Conservation (phyloP, 1,140 invertebrate genomes). For the Hirudo medicinalis region DNA sequence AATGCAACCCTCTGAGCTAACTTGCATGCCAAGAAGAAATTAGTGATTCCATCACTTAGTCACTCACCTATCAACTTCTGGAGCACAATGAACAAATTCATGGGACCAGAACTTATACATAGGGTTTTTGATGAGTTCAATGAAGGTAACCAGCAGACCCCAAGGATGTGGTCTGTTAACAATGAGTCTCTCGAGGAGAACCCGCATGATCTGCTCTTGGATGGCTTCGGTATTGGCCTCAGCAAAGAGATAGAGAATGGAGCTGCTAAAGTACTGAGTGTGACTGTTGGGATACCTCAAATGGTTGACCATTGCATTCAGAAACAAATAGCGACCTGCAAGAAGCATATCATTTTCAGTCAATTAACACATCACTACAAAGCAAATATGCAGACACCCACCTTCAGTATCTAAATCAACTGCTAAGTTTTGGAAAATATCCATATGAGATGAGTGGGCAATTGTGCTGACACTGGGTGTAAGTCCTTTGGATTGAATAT, state of each 20-base stretch:
- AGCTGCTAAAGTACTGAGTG: slow-evolving; percentile 97
- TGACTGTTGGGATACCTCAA: slow-evolving; percentile 96
- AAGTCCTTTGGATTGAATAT: slow-evolving; percentile 54
- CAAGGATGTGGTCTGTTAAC: slow-evolving; percentile 97
- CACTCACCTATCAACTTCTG: slow-evolving; percentile 85
- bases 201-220: slow-evolving; percentile 64
- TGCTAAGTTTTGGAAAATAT: slow-evolving; percentile 96
- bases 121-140: slow-evolving; percentile 95
- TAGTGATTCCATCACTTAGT: not conserved
- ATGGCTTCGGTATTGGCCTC: slow-evolving; percentile 94
- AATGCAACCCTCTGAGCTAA: no score
- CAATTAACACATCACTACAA: not conserved
- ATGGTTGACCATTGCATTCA: slow-evolving; percentile 97
- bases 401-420: slow-evolving; percentile 95
- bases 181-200: slow-evolving; percentile 86
- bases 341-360: not conserved
- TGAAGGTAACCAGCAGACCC: slow-evolving; percentile 96
- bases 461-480: slow-evolving; percentile 90
- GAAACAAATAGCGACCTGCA: slow-evolving; percentile 71
- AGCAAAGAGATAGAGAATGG: slow-evolving; percentile 88
- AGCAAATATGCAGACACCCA: slow-evolving; percentile 23
- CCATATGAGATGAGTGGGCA: slow-evolving; percentile 90
- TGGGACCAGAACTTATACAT: slow-evolving; percentile 98
- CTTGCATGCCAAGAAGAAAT: not conserved
- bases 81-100: slow-evolving; percentile 96